Evolutionary conservation across 2,888 invertebrate species (phyloP).

Genomic region (Steromphala cineraria): DNA sequence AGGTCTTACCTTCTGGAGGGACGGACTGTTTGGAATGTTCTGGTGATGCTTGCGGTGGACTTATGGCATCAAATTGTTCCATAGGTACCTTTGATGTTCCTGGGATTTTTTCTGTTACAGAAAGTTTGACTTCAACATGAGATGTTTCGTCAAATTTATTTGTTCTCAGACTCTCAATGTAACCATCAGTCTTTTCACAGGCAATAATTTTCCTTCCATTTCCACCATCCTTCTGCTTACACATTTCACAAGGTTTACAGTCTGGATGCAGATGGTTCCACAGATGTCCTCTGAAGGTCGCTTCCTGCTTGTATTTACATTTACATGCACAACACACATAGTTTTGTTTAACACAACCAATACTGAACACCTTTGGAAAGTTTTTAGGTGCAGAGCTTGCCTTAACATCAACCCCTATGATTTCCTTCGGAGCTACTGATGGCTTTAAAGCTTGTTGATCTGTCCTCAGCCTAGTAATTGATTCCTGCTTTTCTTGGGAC

Average conservation of each 20-base stretch:
- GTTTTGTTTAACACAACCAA: background rate
- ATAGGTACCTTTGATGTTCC: background rate
- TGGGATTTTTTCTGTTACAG: background rate
- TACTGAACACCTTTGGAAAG: background rate
- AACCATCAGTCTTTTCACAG: conserved; percentile 7
- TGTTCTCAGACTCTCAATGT: background rate
- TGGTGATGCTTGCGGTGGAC: too few species aligned
- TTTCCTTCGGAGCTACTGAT: too few species aligned
- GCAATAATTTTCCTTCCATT: background rate
- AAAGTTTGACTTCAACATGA: background rate
- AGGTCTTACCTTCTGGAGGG: too few species aligned
- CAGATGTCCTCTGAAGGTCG: background rate
- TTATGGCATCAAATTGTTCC: too few species aligned
- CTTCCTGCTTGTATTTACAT: background rate
- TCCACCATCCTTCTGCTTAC: background rate
- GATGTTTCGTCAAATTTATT: background rate
- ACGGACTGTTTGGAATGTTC: too few species aligned
- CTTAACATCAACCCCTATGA: too few species aligned
- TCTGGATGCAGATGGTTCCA: background rate
- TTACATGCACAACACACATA: background rate
- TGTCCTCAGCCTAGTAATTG: too few species aligned
- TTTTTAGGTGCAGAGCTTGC: too few species aligned
- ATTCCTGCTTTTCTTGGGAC: too few species aligned
- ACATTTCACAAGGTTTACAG: background rate
- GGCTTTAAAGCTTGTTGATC: too few species aligned